Evolutionary conservation across 2,797 vertebrate species (phyloP), one percentile per base, ranked within the genome.

Genomic region (Xenentodon cancila): DNA sequence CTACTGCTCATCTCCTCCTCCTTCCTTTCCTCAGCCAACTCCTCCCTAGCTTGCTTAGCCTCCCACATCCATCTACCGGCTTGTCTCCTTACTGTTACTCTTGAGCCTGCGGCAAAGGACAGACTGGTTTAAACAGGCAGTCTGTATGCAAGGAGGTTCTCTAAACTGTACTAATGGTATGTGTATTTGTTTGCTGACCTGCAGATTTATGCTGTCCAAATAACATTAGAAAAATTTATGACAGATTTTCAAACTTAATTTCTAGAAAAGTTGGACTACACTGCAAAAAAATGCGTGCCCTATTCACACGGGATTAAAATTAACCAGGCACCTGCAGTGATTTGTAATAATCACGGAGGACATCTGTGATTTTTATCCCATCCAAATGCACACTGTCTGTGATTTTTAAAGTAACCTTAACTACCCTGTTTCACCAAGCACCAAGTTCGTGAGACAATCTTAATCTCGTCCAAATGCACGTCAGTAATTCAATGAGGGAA

Each of bases 61-160:
- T 57, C 44, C 44, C 55, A 56, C 61, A 72, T 84, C 69, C 62
- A 59, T 73, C 76, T 21, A 19, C 65, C 51, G 46, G 56, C 64
- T 56, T 63, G 64, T 40, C 68, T 71, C 45, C 37, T 68, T 49
- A 54, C 55, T 56, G 73, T 78, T 73, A 71, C 68, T 71, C 57
- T 82, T 45, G 74, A 84, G 83, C 80, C 82, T 47, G 71, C 9
- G 37, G 77, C 67, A 30, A 62, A 59, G 57, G 73, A 80, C 81
- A 76, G 80, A 81, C 84, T 64, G 65, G 17, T 78, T 83, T 87
- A 86, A 91, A 79, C 74, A 89, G 84, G 87, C 82, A 77, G 87
- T 89, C 78, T 90, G 88, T 89, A 89, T 90, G 89, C 84, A 88
- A 63, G 66, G 73, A 77, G 58, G 57, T 79, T 73, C 72, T 32